A percentile compares a stretch with the other conserved stretches of the same genome.
Conservation (phyloP, 2,113 vertebrate genomes). For the Vireo altiloquus region DNA sequence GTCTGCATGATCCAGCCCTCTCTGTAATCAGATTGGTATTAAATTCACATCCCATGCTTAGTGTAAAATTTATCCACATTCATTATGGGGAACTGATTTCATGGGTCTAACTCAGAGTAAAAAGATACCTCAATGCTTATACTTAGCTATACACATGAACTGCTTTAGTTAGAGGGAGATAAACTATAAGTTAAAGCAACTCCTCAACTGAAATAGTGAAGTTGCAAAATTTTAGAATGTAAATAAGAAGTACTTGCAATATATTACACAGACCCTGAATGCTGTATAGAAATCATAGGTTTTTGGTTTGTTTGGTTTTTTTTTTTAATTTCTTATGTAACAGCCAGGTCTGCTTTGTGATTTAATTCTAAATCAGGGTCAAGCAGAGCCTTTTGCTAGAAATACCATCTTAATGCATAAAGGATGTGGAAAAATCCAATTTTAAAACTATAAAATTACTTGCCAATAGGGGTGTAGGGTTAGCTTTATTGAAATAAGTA, state of each 20-base stretch:
- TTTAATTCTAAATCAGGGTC: not conserved
- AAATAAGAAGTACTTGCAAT: not conserved
- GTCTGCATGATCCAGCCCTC: not conserved
- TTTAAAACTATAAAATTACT: not conserved
- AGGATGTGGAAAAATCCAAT: not conserved
- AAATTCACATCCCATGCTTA: not conserved
- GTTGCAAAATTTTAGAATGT: not conserved
- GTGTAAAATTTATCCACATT: not conserved
- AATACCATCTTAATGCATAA: not conserved
- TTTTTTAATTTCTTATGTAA: not conserved
- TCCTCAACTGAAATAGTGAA: not conserved
- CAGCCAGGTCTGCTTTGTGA: not conserved
- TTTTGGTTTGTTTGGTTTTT: not conserved
- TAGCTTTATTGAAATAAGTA: not conserved
- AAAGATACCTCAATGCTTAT: not conserved
- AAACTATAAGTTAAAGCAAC: not conserved
- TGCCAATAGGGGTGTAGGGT: not conserved
- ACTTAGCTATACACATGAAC: not conserved
- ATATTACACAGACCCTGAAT: not conserved
- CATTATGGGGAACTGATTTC: not conserved
- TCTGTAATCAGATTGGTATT: not conserved
- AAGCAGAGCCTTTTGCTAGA: not conserved
- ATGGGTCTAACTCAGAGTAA: not conserved
- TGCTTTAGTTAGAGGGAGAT: not conserved
- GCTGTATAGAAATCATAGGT: not conserved